phyloP scores from a whole-genome alignment of 2,888 invertebrate species.

The Harpalus rufipes region DNA sequence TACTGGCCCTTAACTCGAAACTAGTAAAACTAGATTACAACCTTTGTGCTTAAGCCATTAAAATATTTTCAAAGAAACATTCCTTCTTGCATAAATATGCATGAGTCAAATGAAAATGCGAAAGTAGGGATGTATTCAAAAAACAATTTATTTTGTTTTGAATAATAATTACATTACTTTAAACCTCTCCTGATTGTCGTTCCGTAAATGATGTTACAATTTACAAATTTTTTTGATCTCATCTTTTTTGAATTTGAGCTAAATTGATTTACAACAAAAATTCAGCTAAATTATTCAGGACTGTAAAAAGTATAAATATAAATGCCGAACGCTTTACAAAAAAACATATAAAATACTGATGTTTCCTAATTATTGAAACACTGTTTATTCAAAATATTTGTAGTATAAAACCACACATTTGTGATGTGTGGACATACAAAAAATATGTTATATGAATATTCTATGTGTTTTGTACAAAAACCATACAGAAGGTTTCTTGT shows the following conservation, averaged over 20 bases:
- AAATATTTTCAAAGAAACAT: not conserved
- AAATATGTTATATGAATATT: no score
- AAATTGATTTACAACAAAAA: not conserved
- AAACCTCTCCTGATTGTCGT: conserved; percentile 33
- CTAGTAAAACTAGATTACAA: no score
- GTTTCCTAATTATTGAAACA: not conserved
- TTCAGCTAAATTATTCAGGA: not conserved
- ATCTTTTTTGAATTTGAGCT: not conserved
- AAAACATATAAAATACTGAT: not conserved
- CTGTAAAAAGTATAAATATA: not conserved
- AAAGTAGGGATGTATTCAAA: conserved; percentile 31
- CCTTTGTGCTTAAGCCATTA: no score
- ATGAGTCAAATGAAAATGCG: conserved; percentile 62
- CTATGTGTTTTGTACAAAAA: no score
- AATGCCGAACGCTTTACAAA: not conserved
- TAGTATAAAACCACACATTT: not conserved
- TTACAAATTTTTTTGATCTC: not conserved
- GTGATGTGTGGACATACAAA: no score
- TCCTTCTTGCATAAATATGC: conserved; percentile 58
- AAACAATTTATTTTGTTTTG: conserved; percentile 59
- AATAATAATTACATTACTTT: conserved; percentile 52
- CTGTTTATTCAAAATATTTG: not conserved
- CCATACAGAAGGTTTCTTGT: no score
- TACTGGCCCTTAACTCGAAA: no score
- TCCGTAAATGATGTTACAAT: not conserved